Evolutionary conservation across 2,113 vertebrate genomes (phyloP).

Genomic region (Antechinus flavipes): DNA sequence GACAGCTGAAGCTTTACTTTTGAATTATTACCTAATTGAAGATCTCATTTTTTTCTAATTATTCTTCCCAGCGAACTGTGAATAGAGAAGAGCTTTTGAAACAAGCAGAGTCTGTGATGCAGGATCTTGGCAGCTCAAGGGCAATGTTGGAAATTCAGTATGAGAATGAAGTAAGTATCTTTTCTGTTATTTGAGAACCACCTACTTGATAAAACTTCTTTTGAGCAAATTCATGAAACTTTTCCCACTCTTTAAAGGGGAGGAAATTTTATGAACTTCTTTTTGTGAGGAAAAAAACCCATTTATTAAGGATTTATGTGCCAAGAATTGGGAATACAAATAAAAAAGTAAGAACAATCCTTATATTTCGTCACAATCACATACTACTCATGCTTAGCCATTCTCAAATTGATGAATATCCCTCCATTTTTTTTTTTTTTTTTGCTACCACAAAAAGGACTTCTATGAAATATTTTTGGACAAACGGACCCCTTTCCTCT

Average conservation of each 20-base stretch:
- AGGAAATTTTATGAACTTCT: background rate
- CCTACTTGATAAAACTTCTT: background rate
- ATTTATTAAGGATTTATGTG: background rate
- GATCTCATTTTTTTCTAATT: conserved; percentile 14
- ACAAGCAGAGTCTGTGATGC: conserved; percentile 99
- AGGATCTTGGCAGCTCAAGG: conserved; percentile 98
- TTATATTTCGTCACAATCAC: background rate
- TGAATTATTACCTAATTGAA: background rate
- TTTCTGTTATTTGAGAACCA: background rate
- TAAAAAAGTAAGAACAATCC: background rate
- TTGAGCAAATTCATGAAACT: background rate
- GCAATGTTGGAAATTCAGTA: conserved; percentile 99
- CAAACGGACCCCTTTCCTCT: background rate
- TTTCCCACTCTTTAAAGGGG: background rate
- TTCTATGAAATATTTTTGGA: background rate
- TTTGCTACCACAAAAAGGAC: background rate
- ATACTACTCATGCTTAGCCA: background rate
- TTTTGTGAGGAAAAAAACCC: background rate
- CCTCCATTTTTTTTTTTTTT: background rate
- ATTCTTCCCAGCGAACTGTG: conserved; percentile 93
- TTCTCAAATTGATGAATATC: background rate
- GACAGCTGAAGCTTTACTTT: background rate
- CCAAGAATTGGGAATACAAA: background rate
- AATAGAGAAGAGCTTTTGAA: conserved; percentile 98
- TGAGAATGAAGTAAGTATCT: conserved; percentile 95